Evolutionary conservation across 2,888 invertebrate species (phyloP).

Genomic region (Alcis repandata): DNA sequence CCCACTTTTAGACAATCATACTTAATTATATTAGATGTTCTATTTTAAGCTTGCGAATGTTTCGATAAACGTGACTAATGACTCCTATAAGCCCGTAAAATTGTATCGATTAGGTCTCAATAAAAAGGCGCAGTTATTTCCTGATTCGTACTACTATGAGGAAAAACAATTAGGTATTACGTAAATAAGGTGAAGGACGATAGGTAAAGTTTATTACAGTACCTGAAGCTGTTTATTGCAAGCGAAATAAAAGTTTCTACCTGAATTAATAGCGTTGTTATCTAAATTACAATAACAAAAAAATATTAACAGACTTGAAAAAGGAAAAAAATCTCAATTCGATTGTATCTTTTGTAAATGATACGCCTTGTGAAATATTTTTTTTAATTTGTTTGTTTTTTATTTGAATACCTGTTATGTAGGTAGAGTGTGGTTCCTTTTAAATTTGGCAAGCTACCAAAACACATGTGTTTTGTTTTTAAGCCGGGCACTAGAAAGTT

Average conservation of each 20-base stretch:
- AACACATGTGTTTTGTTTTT: no score
- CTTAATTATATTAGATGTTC: neutral
- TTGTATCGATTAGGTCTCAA: constrained; percentile 38
- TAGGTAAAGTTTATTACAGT: neutral
- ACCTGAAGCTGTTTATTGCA: neutral
- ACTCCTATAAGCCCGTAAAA: constrained; percentile 24
- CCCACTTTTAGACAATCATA: no score
- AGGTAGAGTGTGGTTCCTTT: no score
- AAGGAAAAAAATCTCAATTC: no score
- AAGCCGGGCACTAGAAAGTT: no score
- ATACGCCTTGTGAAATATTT: no score
- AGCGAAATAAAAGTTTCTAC: neutral
- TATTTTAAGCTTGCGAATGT: neutral
- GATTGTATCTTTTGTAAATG: no score
- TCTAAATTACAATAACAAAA: no score
- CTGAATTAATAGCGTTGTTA: neutral
- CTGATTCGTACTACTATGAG: constrained; percentile 39
- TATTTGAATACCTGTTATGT: no score
- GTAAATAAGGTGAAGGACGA: constrained; percentile 53
- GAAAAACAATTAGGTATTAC: constrained; percentile 33
- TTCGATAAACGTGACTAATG: constrained; percentile 21
- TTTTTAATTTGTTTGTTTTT: no score
- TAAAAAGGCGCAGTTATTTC: constrained; percentile 38
- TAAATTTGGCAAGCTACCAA: no score
- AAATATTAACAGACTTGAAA: no score